Percentiles rank a stretch among this genome's conserved stretches.
These are phyloP conservation scores for Onychostruthus taczanowskii DNA, from an alignment of 2,113 vertebrate species.

Conservation along the genomic window DNA sequence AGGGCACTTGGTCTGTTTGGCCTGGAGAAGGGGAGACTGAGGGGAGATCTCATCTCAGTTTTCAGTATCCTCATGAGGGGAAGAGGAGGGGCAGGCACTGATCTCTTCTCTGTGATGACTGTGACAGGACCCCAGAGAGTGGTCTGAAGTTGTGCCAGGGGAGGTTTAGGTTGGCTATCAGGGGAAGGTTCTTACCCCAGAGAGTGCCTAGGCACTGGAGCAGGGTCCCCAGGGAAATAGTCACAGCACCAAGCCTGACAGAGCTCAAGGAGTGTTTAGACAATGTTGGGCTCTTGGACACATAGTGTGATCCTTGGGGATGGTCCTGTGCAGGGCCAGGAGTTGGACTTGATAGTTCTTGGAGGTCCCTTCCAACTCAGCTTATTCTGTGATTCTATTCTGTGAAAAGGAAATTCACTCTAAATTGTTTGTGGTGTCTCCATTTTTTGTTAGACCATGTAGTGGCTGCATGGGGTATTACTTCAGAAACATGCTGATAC, in stretches of 20 bases:
- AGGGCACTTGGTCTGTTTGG: background rate
- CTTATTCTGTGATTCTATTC: background rate
- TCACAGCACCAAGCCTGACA: background rate
- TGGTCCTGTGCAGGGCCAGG: background rate
- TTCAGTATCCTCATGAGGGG: background rate
- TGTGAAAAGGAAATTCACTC: background rate
- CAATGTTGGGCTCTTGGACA: background rate
- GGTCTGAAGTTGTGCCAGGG: background rate
- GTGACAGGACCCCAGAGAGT: background rate
- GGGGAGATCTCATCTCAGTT: background rate
- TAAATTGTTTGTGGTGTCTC: background rate
- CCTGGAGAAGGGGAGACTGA: background rate
- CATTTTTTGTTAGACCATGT: background rate
- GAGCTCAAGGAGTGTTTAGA: background rate
- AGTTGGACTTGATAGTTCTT: background rate
- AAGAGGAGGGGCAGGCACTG: background rate
- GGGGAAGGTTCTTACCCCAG: background rate
- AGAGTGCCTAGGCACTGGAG: background rate
- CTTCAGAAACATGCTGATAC: background rate
- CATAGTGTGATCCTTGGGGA: background rate
- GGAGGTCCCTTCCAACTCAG: background rate
- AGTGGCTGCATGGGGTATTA: background rate
- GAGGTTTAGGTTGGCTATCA: background rate
- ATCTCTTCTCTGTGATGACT: background rate
- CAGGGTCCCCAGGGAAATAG: background rate